Evolutionary conservation across 2,888 invertebrate species (phyloP).

Genomic region (Alloscopus bannaensis): DNA sequence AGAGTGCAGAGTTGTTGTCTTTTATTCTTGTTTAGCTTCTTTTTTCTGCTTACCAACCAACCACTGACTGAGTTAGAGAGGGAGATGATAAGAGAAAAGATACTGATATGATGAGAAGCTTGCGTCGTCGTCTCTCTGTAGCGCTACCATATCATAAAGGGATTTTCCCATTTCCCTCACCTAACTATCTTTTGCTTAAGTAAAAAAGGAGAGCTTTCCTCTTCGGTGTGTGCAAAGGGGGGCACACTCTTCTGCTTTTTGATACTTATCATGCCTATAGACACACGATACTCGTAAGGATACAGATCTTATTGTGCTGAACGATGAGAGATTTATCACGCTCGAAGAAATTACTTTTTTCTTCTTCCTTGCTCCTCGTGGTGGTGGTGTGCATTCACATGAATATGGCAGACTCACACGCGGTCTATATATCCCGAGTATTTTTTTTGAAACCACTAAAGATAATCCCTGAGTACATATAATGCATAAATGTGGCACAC

Average conservation of each 20-base stretch:
- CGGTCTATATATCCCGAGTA: no score
- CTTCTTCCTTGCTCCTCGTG: not conserved
- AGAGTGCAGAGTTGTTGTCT: no score
- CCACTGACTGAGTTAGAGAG: not conserved
- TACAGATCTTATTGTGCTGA: no score
- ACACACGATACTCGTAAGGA: no score
- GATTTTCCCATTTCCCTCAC: slow-evolving; percentile 37
- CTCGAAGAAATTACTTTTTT: slow-evolving; percentile 56
- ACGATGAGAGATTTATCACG: slow-evolving; percentile 58
- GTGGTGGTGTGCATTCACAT: not conserved
- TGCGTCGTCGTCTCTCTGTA: no score
- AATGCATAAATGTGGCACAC: slow-evolving; percentile 31
- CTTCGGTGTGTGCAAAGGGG: no score
- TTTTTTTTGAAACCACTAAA: slow-evolving; percentile 1
- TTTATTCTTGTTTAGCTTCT: not conserved
- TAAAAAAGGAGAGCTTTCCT: not conserved
- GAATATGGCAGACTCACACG: not conserved
- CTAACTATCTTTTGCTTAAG: slow-evolving; percentile 18
- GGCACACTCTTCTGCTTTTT: no score
- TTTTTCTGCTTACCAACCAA: not conserved
- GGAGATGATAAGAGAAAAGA: slow-evolving; percentile 20
- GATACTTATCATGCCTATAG: no score
- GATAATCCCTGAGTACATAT: slow-evolving; percentile 46
- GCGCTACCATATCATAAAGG: slow-evolving; percentile 12
- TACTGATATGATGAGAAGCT: slow-evolving; percentile 5